Evolutionary conservation across 2,888 invertebrate genomes (phyloP), one percentile per base, ranked within the genome.

Genomic region (Gryllus longicercus): DNA sequence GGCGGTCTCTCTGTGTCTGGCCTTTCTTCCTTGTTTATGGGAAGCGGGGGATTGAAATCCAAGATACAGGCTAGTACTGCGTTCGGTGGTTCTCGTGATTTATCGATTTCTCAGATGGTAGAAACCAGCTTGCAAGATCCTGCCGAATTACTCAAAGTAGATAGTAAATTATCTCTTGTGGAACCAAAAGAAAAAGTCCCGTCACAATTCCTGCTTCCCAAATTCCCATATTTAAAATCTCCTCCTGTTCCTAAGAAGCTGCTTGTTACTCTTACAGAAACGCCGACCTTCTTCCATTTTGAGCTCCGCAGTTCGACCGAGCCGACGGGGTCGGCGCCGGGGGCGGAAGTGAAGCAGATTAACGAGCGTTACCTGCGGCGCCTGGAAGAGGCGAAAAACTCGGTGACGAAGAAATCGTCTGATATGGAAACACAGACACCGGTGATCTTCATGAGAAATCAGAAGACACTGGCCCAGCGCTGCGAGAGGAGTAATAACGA

Each of bases 281-380:
- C 93, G 0, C 89, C 91, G 76, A 92, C 93, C 0, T 85, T 88
- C 75, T 90, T 91, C 80, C 85, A 94, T 11, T 92, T 92, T 83
- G 92, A 93, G 82, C 86, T 93, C 82, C 90, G 91, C 0, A 91
- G 92, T 83, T 88, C 89, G 80, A 92, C 93, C 0, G 93, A 88
- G 8, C 89, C 91, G 74, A 89, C 89, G 84, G 90, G 90, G 50
- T 89, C 91, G 0, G 85, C 88, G 0, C 93, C 92, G 84, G 93
- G 90, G 1, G 86, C 85, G 63, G 82, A 83, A 1, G 90, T 92
- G 0, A 90, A 91, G 83, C 89, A 89, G 82, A 90, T 92, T 81
- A 95, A 94, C 85, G 89, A 90, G 81, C 88, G 87, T 79, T 95
- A 95, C 84, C 91, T 91, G 91, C 84, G 95, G 95, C 84, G 93